Percentiles rank a stretch among this genome's conserved stretches.
phyloP scores from a whole-genome alignment of 2,113 vertebrate genomes.

The Tylochromis polylepis region DNA sequence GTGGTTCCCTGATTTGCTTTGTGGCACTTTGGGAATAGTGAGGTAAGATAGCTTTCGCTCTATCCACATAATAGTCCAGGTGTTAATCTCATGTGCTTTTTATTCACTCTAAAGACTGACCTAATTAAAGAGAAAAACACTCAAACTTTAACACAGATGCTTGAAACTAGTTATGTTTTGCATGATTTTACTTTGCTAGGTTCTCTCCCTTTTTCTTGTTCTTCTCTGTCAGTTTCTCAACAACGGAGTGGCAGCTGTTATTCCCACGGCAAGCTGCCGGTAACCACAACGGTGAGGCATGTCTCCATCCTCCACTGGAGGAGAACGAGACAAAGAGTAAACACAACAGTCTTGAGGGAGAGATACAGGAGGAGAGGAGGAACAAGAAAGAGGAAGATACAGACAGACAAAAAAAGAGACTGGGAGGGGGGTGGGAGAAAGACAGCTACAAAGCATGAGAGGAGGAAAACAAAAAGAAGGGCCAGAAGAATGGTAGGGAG shows the following conservation, averaged over 20 bases:
- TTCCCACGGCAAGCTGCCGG: conserved; percentile 31
- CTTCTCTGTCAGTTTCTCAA: conserved; percentile 29
- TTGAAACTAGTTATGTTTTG: not conserved
- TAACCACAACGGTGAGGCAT: conserved; percentile 42
- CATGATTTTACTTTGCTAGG: not conserved
- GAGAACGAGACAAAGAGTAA: conserved; percentile 54
- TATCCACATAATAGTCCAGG: not conserved
- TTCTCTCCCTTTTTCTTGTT: not conserved
- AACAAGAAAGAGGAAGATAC: not conserved
- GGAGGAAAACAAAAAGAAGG: not conserved
- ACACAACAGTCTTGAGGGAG: conserved; percentile 33
- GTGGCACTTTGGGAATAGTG: not conserved
- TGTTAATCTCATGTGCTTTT: not conserved
- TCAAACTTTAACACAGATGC: not conserved
- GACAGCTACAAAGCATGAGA: not conserved
- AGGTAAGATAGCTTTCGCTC: not conserved
- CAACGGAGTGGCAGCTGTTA: conserved; percentile 50
- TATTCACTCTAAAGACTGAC: not conserved
- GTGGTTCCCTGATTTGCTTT: not conserved
- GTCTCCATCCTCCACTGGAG: conserved; percentile 51
- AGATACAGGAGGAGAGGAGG: not conserved
- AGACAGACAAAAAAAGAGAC: not conserved
- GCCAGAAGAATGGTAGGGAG: not conserved
- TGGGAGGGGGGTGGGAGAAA: not conserved
- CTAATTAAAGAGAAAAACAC: not conserved